A percentile compares a stretch with the other conserved stretches of the same genome.
Conservation (phyloP, 2,113 vertebrate genomes). For the Gambusia affinis region DNA sequence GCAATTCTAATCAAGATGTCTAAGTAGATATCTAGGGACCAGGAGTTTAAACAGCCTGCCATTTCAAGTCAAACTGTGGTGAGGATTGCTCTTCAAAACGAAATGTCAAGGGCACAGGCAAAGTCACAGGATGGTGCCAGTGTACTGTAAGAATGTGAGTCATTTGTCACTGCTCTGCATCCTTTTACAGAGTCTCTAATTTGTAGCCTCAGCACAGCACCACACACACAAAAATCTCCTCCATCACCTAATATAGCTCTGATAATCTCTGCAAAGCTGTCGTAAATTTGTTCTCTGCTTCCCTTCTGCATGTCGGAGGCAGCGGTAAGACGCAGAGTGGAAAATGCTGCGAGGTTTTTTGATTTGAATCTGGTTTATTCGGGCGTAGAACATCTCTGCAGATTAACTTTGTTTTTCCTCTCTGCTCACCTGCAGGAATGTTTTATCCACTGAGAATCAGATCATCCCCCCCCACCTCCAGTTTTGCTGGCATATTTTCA, state of each 20-base stretch:
- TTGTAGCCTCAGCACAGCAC: conserved; percentile 56
- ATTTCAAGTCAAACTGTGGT: conserved; percentile 56
- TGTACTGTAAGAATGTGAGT: conserved; percentile 67
- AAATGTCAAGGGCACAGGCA: conserved; percentile 76
- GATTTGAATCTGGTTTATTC: conserved; percentile 53
- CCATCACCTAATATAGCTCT: conserved; percentile 46
- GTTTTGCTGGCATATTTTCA: background rate
- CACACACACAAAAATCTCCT: conserved; percentile 33
- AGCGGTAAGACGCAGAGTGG: conserved; percentile 28
- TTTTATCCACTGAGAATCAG: conserved; percentile 17
- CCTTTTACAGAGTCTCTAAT: conserved; percentile 67
- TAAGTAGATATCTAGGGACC: background rate
- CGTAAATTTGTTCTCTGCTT: conserved; percentile 32
- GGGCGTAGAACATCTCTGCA: conserved; percentile 28
- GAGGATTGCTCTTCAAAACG: conserved; percentile 48
- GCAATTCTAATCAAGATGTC: conserved; percentile 25
- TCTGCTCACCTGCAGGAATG: conserved; percentile 40
- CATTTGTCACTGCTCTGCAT: conserved; percentile 78
- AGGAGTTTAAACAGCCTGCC: conserved; percentile 44
- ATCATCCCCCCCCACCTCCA: background rate
- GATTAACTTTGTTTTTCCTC: conserved; percentile 34
- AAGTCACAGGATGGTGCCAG: conserved; percentile 68
- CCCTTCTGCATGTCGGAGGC: conserved; percentile 41
- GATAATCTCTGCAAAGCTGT: conserved; percentile 64
- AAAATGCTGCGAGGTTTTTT: conserved; percentile 29